Evolutionary conservation across 1,140 invertebrate genomes (phyloP).

Genomic region (Drosophila seguyi): DNA sequence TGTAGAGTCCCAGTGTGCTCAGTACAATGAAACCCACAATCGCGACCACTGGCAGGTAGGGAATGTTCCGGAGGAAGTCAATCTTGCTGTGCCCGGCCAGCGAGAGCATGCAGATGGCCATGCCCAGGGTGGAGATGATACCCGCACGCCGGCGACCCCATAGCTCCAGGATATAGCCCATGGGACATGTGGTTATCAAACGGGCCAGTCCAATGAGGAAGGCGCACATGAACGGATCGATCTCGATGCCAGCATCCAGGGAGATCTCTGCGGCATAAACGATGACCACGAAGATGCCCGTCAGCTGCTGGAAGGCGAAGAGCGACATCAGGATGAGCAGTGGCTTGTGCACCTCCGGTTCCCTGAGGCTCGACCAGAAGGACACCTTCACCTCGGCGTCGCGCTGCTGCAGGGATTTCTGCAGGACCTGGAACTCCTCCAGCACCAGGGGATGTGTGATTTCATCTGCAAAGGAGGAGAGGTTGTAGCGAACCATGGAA

Average conservation of each 20-base stretch:
- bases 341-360: slow-evolving; percentile 87
- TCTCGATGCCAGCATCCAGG: slow-evolving; percentile 86
- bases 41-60: slow-evolving; percentile 85
- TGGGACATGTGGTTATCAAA: slow-evolving; percentile 86
- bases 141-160: slow-evolving; percentile 87
- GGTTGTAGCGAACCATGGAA: slow-evolving; percentile 6
- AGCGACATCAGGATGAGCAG: slow-evolving; percentile 88
- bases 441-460: slow-evolving; percentile 84
- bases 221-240: slow-evolving; percentile 87
- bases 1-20: slow-evolving; percentile 88
- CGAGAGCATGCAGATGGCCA: slow-evolving; percentile 87
- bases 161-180: slow-evolving; percentile 86
- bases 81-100: slow-evolving; percentile 85
- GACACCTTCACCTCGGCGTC: slow-evolving; percentile 71
- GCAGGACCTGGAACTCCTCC: slow-evolving; percentile 68
- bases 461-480: slow-evolving; percentile 39
- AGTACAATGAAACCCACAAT: slow-evolving; percentile 88
- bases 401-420: slow-evolving; percentile 69
- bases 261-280: slow-evolving; percentile 91
- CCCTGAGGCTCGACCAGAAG: slow-evolving; percentile 50
- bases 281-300: slow-evolving; percentile 91
- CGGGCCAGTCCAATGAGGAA: slow-evolving; percentile 87
- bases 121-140: slow-evolving; percentile 87
- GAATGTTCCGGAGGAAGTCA: slow-evolving; percentile 34
- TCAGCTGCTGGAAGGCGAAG: slow-evolving; percentile 92